Evolutionary conservation across 2,113 vertebrate genomes (phyloP).

Genomic region (Pungitius pungitius): DNA sequence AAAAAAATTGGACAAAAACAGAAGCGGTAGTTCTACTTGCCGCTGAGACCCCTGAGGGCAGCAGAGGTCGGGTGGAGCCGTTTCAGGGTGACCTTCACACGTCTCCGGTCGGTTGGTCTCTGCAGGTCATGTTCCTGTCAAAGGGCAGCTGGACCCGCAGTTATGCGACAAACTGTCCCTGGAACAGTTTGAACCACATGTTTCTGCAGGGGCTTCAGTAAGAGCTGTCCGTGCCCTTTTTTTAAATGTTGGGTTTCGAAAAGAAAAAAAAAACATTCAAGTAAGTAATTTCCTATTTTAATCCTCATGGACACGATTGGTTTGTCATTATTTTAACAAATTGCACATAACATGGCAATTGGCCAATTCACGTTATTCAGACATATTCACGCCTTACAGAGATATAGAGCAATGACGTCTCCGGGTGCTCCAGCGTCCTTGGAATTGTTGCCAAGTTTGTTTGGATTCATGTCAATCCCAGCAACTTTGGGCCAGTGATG

Average conservation of each 20-base stretch:
- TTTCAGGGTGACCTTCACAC: constrained; percentile 1
- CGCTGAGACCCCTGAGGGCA: background rate
- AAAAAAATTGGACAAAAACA: background rate
- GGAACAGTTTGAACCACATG: too few species aligned
- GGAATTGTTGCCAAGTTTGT: background rate
- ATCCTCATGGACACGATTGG: background rate
- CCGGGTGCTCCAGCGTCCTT: background rate
- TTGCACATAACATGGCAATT: background rate
- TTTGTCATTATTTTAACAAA: background rate
- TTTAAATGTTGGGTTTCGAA: background rate
- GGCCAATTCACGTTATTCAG: background rate
- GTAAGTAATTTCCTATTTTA: background rate
- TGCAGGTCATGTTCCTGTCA: constrained; percentile 27
- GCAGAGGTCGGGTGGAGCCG: background rate
- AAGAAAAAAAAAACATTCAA: too few species aligned
- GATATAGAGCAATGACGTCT: constrained; percentile 2
- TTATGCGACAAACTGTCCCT: background rate
- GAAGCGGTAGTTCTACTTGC: background rate
- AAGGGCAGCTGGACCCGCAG: constrained; percentile 26
- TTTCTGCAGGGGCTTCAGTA: background rate
- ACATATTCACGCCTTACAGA: background rate
- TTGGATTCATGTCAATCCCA: background rate
- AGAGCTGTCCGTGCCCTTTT: background rate
- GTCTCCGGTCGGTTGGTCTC: constrained; percentile 2
- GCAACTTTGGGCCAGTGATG: too few species aligned